Evolutionary conservation across 37 sponge, comb jelly and placozoan species (phyloP).

Genomic region (Cliona cf. orientalis): DNA sequence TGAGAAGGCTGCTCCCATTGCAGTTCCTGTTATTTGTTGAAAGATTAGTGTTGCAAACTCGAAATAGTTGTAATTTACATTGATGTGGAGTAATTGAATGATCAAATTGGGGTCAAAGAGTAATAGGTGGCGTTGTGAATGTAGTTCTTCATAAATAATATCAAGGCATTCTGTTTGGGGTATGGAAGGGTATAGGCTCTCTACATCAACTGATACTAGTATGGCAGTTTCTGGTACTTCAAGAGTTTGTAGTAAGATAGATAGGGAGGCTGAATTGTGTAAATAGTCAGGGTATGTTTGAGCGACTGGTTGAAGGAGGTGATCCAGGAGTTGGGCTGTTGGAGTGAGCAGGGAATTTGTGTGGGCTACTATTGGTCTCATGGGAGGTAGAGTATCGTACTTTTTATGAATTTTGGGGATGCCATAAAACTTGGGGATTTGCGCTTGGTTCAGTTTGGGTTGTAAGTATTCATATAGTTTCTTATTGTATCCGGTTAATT

Average conservation of each 20-base stretch:
- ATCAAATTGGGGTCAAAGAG: constrained; percentile 32
- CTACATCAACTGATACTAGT: constrained; percentile 41
- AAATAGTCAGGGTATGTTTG: constrained; percentile 28
- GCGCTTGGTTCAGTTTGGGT: constrained; percentile 11
- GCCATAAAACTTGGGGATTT: constrained; percentile 16
- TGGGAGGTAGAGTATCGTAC: constrained; percentile 9
- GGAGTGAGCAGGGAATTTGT: constrained; percentile 14
- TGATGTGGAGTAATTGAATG: constrained; percentile 16
- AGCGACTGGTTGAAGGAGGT: constrained; percentile 45
- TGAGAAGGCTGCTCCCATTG: constrained; percentile 53
- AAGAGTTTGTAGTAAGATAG: background rate
- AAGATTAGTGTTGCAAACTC: constrained; percentile 8
- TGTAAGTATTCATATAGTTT: background rate
- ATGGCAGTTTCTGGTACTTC: constrained; percentile 24
- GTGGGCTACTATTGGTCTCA: constrained; percentile 37
- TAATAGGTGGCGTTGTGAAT: constrained; percentile 2
- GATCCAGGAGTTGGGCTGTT: constrained; percentile 29
- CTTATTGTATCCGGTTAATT: background rate
- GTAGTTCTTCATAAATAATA: constrained; percentile 21
- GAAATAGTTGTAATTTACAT: constrained; percentile 36
- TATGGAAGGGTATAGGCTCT: constrained; percentile 40
- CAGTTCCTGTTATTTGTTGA: constrained; percentile 48
- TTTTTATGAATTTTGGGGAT: constrained; percentile 38
- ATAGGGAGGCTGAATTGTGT: constrained; percentile 28
- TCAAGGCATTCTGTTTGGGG: constrained; percentile 36